Conservation (phyloP, 2,888 invertebrate genomes). For the Sylvicola cinctus region DNA sequence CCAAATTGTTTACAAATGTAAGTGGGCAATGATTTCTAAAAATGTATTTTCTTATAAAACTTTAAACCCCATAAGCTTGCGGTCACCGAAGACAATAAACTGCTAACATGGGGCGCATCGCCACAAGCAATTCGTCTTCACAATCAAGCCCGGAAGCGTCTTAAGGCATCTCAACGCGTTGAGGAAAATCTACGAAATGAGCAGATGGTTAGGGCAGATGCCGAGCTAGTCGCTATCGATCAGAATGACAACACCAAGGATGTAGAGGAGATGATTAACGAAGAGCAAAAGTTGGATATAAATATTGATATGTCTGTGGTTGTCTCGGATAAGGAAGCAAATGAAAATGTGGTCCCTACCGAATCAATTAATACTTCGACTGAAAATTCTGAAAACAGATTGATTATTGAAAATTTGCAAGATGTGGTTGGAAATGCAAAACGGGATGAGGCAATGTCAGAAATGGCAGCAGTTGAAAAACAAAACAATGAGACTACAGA, state of each 20-base stretch:
- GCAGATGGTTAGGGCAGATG: slow-evolving; percentile 7
- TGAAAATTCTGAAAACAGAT: too few relatives aligned
- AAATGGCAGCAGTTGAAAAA: too few relatives aligned
- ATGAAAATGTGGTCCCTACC: slow-evolving; percentile 6
- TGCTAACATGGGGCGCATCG: slow-evolving; percentile 58
- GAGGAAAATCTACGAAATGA: slow-evolving; percentile 26
- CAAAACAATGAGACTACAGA: too few relatives aligned
- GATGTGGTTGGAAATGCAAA: too few relatives aligned
- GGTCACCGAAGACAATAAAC: slow-evolving; percentile 37
- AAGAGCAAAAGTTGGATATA: slow-evolving; percentile 10
- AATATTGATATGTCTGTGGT: slow-evolving; percentile 9
- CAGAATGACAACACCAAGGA: not conserved
- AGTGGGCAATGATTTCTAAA: slow-evolving; percentile 13
- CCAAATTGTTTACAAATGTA: slow-evolving; percentile 62
- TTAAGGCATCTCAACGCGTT: slow-evolving; percentile 29
- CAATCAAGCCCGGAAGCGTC: slow-evolving; percentile 38
- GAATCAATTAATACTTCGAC: not conserved
- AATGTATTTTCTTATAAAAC: too few relatives aligned
- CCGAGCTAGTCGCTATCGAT: too few relatives aligned
- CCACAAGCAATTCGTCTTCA: slow-evolving; percentile 49
- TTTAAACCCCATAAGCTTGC: slow-evolving; percentile 35
- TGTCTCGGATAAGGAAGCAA: slow-evolving; percentile 6
- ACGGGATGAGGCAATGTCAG: too few relatives aligned
- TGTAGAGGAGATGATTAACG: slow-evolving; percentile 3
- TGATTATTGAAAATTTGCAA: too few relatives aligned